Evolutionary conservation across 1,140 invertebrate species (phyloP), one percentile per base, ranked within the genome.

Genomic region (Rhynchophorus ferrugineus): DNA sequence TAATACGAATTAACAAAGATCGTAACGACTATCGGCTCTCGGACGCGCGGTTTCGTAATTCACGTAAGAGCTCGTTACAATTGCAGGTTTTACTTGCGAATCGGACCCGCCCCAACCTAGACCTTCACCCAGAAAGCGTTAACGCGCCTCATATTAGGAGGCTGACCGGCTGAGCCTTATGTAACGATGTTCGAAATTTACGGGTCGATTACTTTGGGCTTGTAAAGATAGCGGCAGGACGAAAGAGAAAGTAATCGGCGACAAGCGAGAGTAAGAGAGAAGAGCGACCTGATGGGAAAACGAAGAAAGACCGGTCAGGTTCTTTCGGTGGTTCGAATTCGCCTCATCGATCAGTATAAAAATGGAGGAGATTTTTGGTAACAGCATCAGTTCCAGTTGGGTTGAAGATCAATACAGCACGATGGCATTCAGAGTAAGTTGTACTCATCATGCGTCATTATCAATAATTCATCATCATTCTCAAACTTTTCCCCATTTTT

Each of bases 31-130:
- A n/a, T n/a, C n/a, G n/a, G n/a, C n/a, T n/a, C n/a, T n/a, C n/a
- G n/a, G n/a, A n/a, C n/a, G n/a, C n/a, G n/a, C n/a, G n/a, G n/a
- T n/a, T n/a, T n/a, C n/a, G n/a, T n/a, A n/a, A n/a, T n/a, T n/a
- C n/a, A n/a, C n/a, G n/a, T n/a, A n/a, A n/a, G n/a, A n/a, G n/a
- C n/a, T n/a, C n/a, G n/a, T n/a, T n/a, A n/a, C n/a, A n/a, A n/a
- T n/a, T n/a, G n/a, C n/a, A n/a, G n/a, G n/a, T n/a, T n/a, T n/a
- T n/a, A n/a, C n/a, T n/a, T n/a, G n/a, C n/a, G n/a, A n/a, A n/a
- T n/a, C n/a, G n/a, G n/a, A 5, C 33, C 42, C 61, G 56, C 61
- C 61, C 59, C 58, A 63, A 63, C 61, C 61, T 53, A 61, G 61
- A 63, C 61, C 61, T 63, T 63, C 50, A 59, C 37, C 56, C 49